Percentiles rank a stretch among this genome's conserved stretches.
These are phyloP conservation scores for Platerodrilus igneus DNA, from an alignment of 2,888 invertebrate species.

Conservation along the genomic window DNA sequence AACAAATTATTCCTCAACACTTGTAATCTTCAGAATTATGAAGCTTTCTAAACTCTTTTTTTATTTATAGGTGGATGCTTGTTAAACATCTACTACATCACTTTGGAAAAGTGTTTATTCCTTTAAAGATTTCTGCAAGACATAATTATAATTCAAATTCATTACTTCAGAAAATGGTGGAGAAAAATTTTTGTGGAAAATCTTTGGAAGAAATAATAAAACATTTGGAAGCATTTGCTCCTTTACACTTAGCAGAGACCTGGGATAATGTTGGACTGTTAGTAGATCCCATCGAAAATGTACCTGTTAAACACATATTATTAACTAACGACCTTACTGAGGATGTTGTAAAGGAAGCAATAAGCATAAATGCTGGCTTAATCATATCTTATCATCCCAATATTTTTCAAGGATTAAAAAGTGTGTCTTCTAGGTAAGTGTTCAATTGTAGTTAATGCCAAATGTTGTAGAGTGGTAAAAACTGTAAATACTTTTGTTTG, in stretches of 20 bases:
- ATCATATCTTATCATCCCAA: slow-evolving; percentile 96
- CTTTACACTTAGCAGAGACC: slow-evolving; percentile 65
- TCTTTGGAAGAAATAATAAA: slow-evolving; percentile 53
- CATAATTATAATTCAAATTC: too few species aligned
- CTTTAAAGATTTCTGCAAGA: too few species aligned
- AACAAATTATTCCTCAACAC: too few species aligned
- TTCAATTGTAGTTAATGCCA: background rate
- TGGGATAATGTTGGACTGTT: slow-evolving; percentile 97
- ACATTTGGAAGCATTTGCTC: slow-evolving; percentile 65
- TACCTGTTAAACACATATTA: slow-evolving; percentile 60
- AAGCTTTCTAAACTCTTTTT: too few species aligned
- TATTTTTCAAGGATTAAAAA: slow-evolving; percentile 80
- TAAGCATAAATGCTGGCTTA: slow-evolving; percentile 63
- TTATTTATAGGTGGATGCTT: too few species aligned
- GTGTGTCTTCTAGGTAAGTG: slow-evolving; percentile 68
- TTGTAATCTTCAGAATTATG: too few species aligned
- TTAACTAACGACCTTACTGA: slow-evolving; percentile 92
- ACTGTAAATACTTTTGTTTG: background rate
- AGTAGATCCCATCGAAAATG: slow-evolving; percentile 64
- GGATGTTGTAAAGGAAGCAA: slow-evolving; percentile 78
- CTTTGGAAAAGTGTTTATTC: too few species aligned
- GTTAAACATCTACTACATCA: too few species aligned
- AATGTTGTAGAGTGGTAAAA: background rate
- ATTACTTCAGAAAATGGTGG: slow-evolving; percentile 28
- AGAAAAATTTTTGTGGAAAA: slow-evolving; percentile 42